Evolutionary conservation across 2,888 invertebrate genomes (phyloP), one percentile per base, ranked within the genome.

Genomic region (Brachylomia viminalis): DNA sequence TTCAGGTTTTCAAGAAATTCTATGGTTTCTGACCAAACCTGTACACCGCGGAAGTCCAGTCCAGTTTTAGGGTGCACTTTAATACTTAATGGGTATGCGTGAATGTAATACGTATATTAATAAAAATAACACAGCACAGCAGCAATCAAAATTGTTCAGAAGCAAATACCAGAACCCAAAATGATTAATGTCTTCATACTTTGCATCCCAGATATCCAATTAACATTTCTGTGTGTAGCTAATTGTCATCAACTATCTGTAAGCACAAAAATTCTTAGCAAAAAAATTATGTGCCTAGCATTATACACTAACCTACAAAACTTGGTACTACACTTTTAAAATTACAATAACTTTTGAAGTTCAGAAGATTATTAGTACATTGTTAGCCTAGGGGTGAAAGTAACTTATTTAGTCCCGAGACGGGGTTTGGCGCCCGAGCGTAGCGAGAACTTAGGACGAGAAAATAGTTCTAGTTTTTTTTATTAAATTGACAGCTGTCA

Each of bases 151-250:
- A 71, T 56, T 15, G 20, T 71, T 79, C 61, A 56, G 15, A 70
- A 54, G n/a, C 47, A 42, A 62, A 71, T 54, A 54, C 52, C 52
- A 45, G n/a, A 58, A 33, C 42, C 13, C 4, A n/a, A 64, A 58
- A 72, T 30, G 1, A 64, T 71, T 49, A 42, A 30, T 27, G 33
- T 33, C 56, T 56, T 42, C 71, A 62, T 79, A 23, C 17, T 33
- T 56, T 27, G 49, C 54, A 20, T 78, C n/a, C 23, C 61, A 54
- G 33, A 49, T 30, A 33, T 27, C 33, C 13, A 74, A 80, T 80
- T 79, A 79, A 74, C 47, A 79, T 79, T 74, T n/a, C 33, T 67
- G 33, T 42, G 17, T 33, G 23, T 6, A 62, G 33, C 33, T 80
- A 74, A 67, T 80, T 74, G 33, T 62, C 54, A 67, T 52, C 4